Evolutionary conservation across 1,140 invertebrate species (phyloP), one percentile per base, ranked within the genome.

Genomic region (Drosophila nasuta): DNA sequence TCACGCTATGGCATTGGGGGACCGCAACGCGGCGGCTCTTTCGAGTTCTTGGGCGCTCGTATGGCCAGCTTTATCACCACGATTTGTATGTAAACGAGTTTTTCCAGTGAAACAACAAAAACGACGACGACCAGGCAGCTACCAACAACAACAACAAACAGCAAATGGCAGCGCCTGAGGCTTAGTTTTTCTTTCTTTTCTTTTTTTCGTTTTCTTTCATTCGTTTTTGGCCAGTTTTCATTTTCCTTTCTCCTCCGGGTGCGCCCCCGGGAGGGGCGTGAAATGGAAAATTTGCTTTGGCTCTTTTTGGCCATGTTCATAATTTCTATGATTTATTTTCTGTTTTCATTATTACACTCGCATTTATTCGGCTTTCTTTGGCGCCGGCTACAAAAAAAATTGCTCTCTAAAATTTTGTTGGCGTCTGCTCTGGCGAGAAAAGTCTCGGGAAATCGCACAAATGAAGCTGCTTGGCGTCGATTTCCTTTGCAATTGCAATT

Each of bases 71-170:
- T 92, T 91, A 92, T 92, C 79, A 92, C 91, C 77, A 91, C 91
- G 76, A 91, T 92, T 92, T 91, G 91, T 92, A 92, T 92, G 91
- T 92, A 92, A 92, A 91, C 89, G 89, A 91, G 89, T 91, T 91
- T 91, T 91, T 91, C 89, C 75, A 91, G 85, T 91, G 52, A 25
- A 49, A 38, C 46, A 68, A 65, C 17, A n/a, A 28, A 25, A n/a
- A 43, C 46, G 15, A 65, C 74, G 3, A 0, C 20, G 33, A 1
- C 33, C 33, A 33, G 33, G 33, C 33, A 33, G 33, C 33, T 33
- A 33, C 5, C 33, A 5, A 7, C 33, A 33, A 74, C 20, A 25
- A 25, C 20, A 69, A 54, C 69, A 8, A 8, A 17, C 51, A 43
- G 51, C 62, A 49, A 52, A 48, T 33, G n/a, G 17, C 49, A 45